These are phyloP conservation scores for Protobothrops mucrosquamatus DNA, from an alignment of 2,113 vertebrate species.

Conservation along the genomic window DNA sequence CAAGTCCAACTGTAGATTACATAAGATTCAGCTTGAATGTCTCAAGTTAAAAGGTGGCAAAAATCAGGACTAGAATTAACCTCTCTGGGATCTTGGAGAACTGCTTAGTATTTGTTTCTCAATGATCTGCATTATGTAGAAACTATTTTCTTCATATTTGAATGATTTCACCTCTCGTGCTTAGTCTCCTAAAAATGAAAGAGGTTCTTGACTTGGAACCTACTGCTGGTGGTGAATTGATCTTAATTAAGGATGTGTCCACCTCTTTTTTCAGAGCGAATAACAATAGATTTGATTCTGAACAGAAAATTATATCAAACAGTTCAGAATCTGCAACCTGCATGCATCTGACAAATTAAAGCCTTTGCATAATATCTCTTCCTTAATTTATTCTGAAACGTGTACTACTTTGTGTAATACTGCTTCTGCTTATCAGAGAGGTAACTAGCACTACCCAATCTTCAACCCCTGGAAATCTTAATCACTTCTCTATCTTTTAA, in stretches of 20 bases:
- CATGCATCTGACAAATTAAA: neutral
- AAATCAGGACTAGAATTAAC: neutral
- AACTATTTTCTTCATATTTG: neutral
- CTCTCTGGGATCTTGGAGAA: neutral
- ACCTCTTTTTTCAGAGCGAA: neutral
- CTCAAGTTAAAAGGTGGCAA: neutral
- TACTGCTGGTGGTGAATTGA: neutral
- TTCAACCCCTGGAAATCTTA: neutral
- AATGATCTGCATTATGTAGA: neutral
- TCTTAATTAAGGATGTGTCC: neutral
- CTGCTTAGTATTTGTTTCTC: neutral
- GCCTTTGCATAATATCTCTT: neutral
- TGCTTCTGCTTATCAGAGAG: neutral
- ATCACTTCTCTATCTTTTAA: neutral
- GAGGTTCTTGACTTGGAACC: neutral
- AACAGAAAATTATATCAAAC: neutral
- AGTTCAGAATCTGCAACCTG: neutral
- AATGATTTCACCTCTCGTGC: neutral
- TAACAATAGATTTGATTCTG: neutral
- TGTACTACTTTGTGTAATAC: neutral
- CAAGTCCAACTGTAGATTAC: neutral
- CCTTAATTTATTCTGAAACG: neutral
- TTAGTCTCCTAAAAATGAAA: neutral
- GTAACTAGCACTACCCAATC: neutral
- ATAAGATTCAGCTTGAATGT: neutral